These are phyloP conservation scores for Dendronephthya gigantea DNA, from an alignment of 64 coral and sea anemone genomes.

Conservation along the genomic window DNA sequence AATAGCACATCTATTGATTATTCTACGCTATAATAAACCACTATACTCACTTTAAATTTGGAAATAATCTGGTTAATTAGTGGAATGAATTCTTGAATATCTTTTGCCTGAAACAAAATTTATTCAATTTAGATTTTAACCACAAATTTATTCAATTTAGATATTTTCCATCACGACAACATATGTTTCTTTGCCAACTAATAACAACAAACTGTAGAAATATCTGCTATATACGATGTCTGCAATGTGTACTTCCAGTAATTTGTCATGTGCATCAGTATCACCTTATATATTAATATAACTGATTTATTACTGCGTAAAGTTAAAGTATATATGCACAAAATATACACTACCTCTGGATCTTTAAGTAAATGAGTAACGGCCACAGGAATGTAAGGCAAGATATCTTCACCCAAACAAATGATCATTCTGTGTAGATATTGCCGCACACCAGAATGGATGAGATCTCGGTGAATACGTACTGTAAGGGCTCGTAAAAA, in stretches of 20 bases:
- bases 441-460: slow-evolving; percentile 84
- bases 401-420: slow-evolving; percentile 72
- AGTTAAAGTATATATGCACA: background rate
- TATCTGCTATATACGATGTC: too few species aligned
- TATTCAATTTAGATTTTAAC: background rate
- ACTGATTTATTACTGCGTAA: too few species aligned
- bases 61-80: slow-evolving; percentile 94
- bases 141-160: too few species aligned
- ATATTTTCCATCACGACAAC: too few species aligned
- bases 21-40: background rate
- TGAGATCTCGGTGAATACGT: slow-evolving; percentile 72
- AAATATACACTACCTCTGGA: background rate
- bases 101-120: slow-evolving; percentile 46
- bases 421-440: slow-evolving; percentile 94
- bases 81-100: slow-evolving; percentile 99
- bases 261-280: too few species aligned
- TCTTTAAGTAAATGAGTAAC: slow-evolving; percentile 84
- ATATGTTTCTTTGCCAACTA: too few species aligned
- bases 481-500: slow-evolving; percentile 64
- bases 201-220: background rate
- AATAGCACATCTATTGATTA: too few species aligned
- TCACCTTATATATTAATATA: too few species aligned
- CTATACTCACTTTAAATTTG: slow-evolving; percentile 85
- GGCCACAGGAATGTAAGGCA: slow-evolving; percentile 77
- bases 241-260: too few species aligned